Evolutionary conservation across 1,140 invertebrate genomes (phyloP).

Genomic region (Pogonognathellus flavescens): DNA sequence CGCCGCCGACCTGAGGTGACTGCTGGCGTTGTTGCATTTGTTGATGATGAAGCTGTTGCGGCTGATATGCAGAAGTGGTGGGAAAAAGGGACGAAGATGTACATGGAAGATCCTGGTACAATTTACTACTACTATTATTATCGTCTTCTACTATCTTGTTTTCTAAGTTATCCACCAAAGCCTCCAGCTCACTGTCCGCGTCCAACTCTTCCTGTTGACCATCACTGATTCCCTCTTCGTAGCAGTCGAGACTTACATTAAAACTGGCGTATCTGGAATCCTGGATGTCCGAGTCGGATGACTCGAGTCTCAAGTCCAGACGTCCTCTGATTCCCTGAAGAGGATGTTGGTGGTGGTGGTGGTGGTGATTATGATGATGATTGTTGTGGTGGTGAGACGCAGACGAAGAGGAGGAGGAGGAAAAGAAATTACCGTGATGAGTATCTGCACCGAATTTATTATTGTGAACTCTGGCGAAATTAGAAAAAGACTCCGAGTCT

Average conservation of each 20-base stretch:
- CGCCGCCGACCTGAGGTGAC: too few species aligned
- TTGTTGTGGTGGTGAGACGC: background rate
- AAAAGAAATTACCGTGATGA: background rate
- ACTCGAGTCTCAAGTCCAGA: background rate
- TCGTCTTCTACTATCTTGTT: background rate
- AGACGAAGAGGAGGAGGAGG: background rate
- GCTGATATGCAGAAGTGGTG: background rate
- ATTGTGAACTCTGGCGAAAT: background rate
- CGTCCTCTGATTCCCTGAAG: background rate
- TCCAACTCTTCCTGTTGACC: conserved; percentile 5
- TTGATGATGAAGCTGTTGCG: too few species aligned
- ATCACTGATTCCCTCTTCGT: conserved; percentile 2
- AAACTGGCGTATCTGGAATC: conserved; percentile 33
- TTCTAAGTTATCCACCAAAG: background rate
- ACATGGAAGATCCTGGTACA: conserved; percentile 6
- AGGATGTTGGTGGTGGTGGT: background rate
- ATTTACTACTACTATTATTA: background rate
- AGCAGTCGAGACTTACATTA: background rate
- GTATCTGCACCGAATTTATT: background rate
- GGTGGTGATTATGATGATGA: background rate
- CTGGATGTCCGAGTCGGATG: conserved; percentile 16
- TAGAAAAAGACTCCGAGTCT: background rate
- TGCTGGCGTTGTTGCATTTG: too few species aligned
- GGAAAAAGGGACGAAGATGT: background rate
- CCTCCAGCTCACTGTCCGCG: conserved; percentile 22